Percentiles rank a stretch among this genome's conserved stretches.
Evolutionary conservation across 2,888 invertebrate species (phyloP).

Genomic region (Seira ritae): DNA sequence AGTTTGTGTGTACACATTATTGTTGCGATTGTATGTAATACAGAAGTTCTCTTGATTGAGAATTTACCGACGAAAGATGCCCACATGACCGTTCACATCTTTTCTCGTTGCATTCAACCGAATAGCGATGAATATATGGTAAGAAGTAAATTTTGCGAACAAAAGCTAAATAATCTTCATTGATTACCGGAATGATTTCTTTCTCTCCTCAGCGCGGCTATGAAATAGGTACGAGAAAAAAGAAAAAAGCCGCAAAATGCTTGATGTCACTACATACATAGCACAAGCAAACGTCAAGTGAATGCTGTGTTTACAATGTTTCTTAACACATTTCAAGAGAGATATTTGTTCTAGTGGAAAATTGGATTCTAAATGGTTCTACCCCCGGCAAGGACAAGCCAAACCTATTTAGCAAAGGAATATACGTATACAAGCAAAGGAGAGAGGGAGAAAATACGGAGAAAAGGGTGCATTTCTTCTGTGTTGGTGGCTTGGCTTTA

Average conservation of each 20-base stretch:
- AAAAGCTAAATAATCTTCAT: slow-evolving; percentile 54
- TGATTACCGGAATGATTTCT: slow-evolving; percentile 46
- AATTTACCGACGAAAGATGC: slow-evolving; percentile 13
- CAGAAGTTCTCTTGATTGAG: too few relatives aligned
- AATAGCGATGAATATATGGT: slow-evolving; percentile 29
- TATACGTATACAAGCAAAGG: not conserved
- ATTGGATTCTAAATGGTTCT: slow-evolving; percentile 41
- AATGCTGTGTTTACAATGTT: slow-evolving; percentile 29
- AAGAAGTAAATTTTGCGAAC: slow-evolving; percentile 63
- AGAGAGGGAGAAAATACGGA: slow-evolving; percentile 15
- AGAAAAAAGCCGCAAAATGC: slow-evolving; percentile 6
- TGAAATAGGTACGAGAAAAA: slow-evolving; percentile 10
- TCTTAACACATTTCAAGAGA: slow-evolving; percentile 37
- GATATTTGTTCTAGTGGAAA: slow-evolving; percentile 41
- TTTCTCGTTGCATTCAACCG: not conserved
- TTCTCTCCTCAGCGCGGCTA: not conserved
- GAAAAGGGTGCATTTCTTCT: not conserved
- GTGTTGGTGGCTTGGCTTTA: not conserved
- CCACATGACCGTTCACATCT: slow-evolving; percentile 27
- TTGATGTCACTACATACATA: not conserved
- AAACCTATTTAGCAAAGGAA: too few relatives aligned
- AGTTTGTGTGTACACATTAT: slow-evolving; percentile 55
- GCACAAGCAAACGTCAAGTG: slow-evolving; percentile 27
- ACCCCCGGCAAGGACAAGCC: too few relatives aligned
- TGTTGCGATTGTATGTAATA: not conserved